Evolutionary conservation across 2,888 invertebrate species (phyloP), one percentile per base, ranked within the genome.

Genomic region (Phaedon cochleariae): DNA sequence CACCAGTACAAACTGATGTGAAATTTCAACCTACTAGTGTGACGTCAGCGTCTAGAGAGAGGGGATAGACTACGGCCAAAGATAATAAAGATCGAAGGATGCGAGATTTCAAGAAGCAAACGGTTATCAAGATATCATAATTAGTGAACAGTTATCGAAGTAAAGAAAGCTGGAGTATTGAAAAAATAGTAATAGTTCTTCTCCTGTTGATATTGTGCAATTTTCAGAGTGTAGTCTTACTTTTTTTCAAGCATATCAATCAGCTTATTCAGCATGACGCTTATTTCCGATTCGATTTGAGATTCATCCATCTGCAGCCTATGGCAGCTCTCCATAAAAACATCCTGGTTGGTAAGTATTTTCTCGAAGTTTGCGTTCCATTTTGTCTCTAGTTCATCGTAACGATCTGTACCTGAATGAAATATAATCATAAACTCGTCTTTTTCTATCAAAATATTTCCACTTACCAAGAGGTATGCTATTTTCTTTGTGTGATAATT

Each of bases 301-400:
- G 89, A 87, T 74, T 90, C 90, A 73, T 89, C 89, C 74, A 87
- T 86, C 77, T 90, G 90, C 48, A 89, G 86, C 26, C 88, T 83
- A 72, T 89, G 87, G 77, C 90, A 91, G 17, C 89, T 89, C 78
- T 90, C 88, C 53, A 89, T 83, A 79, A 90, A 90, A 59, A 86
- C 84, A 72, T 89, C 88, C 78, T 91, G 90, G 3, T 87, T 86
- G 26, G 87, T 84, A 62, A 89, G 76, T 18, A 90, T 83, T 76
- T 87, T 87, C 79, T 89, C 86, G 80, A 89, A 87, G 83, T 87
- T 83, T 21, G 75, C 74, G 49, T 84, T 82, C 55, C 85, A 73
- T 68, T 82, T 82, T 46, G 80, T 60, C 21, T 70, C 68, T 26
- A 70, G 53, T 22, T 64, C 64, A 17, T 68, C 75, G 31, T 78